Evolutionary conservation across 2,797 vertebrate species (phyloP).

Genomic region (Sebastolobus altivelis): DNA sequence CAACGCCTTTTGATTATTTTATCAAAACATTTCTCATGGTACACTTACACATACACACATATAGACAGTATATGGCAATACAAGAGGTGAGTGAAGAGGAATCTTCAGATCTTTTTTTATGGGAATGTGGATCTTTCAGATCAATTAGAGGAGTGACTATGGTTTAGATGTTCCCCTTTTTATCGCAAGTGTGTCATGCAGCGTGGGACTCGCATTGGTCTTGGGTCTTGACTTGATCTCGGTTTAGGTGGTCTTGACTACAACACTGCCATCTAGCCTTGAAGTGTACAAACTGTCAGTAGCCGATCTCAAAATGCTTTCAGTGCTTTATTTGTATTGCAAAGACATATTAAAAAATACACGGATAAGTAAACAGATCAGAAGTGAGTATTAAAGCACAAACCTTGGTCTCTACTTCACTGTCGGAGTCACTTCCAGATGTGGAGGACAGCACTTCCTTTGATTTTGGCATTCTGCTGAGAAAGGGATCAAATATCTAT

Average conservation of each 20-base stretch:
- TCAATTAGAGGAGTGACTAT: neutral
- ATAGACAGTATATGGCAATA: no score
- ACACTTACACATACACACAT: no score
- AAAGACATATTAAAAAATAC: neutral
- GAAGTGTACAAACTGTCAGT: neutral
- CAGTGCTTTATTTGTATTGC: neutral
- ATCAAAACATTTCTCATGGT: no score
- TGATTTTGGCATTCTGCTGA: constrained; percentile 95
- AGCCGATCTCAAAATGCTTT: neutral
- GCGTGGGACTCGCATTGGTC: neutral
- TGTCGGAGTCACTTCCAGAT: constrained; percentile 95
- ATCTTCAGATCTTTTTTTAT: no score
- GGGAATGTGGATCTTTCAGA: neutral
- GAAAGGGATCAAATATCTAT: constrained; percentile 11
- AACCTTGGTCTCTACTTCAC: constrained; percentile 96
- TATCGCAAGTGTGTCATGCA: neutral
- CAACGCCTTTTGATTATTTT: no score
- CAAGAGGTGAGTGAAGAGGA: no score
- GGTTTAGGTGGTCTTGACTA: neutral
- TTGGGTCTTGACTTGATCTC: neutral
- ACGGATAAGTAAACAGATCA: neutral
- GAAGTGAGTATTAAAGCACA: constrained; percentile 5
- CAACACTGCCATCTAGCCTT: neutral
- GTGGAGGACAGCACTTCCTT: constrained; percentile 97
- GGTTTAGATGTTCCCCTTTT: neutral